Base-by-base conservation (phyloP, 2,113 vertebrate genomes). In the Oncorhynchus tshawytscha region DNA sequence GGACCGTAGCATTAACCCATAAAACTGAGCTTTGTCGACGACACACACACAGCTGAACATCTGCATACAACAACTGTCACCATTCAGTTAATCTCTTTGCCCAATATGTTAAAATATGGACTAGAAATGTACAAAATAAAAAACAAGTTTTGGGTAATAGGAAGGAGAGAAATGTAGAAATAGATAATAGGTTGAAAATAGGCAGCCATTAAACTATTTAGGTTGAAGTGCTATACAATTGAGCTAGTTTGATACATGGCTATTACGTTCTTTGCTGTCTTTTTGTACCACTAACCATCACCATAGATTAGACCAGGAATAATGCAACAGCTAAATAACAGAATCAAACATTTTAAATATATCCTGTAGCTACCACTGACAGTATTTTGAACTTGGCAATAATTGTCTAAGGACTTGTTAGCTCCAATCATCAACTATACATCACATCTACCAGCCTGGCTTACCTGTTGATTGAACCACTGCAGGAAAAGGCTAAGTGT, bases 1-100 rank as follows among this genome's bases (percentile, higher is more conserved):
- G 93, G 95, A 73, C 94, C 93, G 84, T 74, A 94, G 78, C 65
- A 85, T 83, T 62, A 49, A 92, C 88, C 86, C 83, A 85, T 84
- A 93, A 94, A 91, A 92, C 91, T 93, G 70, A 73, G 84, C 84
- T 12, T 2, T 31, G 16, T 72, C 54, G 78, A 45, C 69, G 18
- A 75, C 49, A 68, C 25, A 29, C 16, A 70, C 59, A 29, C 16
- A 71, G 89, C 90, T 93, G 92, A 34, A 18, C 18, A 74, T 49
- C 68, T 20, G 18, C 16, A 69, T 48, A 64, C 93, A 92, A 93
- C n/a, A 72, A 39, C 16, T 12, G 29, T 20, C 18, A 68, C 15
- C 7, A 11, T 24, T 92, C 88, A 94, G 86, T 64, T 64, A 25
- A 64, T 22, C 7, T 22, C 60, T 11, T 22, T 22, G n/a, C 24